Percentiles rank a stretch among this genome's conserved stretches.
These are phyloP conservation scores for Xenotilapia longispinis DNA, from an alignment of 2,113 vertebrate genomes.

Conservation along the genomic window DNA sequence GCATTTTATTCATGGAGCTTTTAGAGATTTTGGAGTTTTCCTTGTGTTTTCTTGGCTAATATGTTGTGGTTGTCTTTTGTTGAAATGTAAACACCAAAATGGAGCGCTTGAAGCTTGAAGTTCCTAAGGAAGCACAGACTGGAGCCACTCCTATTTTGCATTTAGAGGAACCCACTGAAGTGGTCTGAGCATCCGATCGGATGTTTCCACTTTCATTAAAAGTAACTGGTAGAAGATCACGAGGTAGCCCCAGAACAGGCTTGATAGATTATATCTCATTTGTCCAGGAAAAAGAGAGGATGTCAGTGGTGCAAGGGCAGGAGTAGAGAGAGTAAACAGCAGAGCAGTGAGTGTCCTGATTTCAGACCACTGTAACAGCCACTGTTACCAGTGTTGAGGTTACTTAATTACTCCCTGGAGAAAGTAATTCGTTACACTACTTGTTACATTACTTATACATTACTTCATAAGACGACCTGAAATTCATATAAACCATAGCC, in stretches of 20 bases:
- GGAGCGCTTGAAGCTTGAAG: not conserved
- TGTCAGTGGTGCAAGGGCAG: not conserved
- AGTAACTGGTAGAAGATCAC: not conserved
- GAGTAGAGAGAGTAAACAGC: not conserved
- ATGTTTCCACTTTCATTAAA: not conserved
- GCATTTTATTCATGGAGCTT: not conserved
- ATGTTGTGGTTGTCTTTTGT: not conserved
- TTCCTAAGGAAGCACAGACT: not conserved
- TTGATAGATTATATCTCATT: not conserved
- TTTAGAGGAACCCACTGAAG: not conserved
- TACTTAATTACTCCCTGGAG: not conserved
- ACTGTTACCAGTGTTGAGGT: not conserved
- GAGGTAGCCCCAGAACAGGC: not conserved
- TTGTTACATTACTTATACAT: not conserved
- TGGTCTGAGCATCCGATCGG: not conserved
- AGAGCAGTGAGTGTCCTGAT: not conserved
- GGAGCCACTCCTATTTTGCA: not conserved
- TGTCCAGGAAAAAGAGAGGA: not conserved
- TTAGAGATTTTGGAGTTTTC: not conserved
- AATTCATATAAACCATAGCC: not conserved
- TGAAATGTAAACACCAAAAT: not conserved
- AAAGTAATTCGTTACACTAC: not conserved
- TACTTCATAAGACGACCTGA: not conserved
- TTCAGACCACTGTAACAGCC: not conserved
- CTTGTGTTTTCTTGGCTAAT: not conserved